Evolutionary conservation across 2,113 vertebrate genomes (phyloP), one percentile per base, ranked within the genome.

Genomic region (Otis tarda): DNA sequence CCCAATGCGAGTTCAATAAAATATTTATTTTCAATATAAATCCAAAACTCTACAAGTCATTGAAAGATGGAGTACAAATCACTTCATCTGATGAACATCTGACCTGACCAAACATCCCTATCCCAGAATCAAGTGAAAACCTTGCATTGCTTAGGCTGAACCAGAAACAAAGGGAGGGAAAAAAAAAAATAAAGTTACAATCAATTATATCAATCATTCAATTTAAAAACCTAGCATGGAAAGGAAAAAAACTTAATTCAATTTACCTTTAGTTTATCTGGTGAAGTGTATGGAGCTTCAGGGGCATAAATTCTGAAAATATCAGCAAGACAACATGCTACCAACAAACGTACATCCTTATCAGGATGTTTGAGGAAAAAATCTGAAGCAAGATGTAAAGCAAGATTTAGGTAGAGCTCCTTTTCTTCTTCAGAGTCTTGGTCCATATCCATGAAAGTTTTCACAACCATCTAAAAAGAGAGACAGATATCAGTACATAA

Each of bases 381-480:
- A 95, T 99, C 99, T 47, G 99, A 99, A 88, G 99, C 99, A 95
- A 99, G 98, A 96, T 99, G 99, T 90, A 99, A 98, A 57, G 99
- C 99, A 84, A 99, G 97, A 96, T 99, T 99, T 88, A 99, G 96
- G 94, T 99, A 99, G 24, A 99, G 98, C 91, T 99, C 99, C 97
- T 99, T 99, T 97, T 99, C 99, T 96, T 99, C 99, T 98, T 99
- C 99, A 8, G 99, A 99, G 94, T 99, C 99, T 97, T 99, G 99
- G 97, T 99, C 99, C 99, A 99, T 99, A 97, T 99, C 99, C 99
- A 99, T 99, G 97, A 99, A 99, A 52, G 99, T 99, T 98, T 99
- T 99, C 76, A 99, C 99, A 97, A 99, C 99, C 99, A 99, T 99
- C 99, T 99, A 97, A 27, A 95, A 57, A 92, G 87, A 90, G 18